Base-by-base conservation (phyloP, 2,888 invertebrate species). In the Neelides folsomi region DNA sequence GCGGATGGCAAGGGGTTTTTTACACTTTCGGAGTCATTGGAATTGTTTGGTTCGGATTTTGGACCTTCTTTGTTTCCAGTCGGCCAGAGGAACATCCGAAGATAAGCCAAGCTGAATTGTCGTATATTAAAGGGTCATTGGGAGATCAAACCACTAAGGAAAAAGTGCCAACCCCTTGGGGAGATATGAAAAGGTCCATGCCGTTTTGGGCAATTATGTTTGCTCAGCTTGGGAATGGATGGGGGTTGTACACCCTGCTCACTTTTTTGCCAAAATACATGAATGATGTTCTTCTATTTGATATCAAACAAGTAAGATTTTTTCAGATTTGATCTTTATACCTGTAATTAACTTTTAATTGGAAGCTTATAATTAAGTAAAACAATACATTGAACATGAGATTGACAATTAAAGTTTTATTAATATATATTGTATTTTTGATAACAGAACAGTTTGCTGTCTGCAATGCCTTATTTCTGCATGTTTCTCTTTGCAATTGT, bases 1-100 rank as follows among this genome's bases (percentile, higher is more conserved):
- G 80, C 10, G 89, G 89, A 1, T 90, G 90, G 90, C 87, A 88
- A 0, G 76, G 86, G 10, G 83, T 86, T 43, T 90, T 90, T 73
- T 90, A 89, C 68, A 71, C 87, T 51, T 86, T 88, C 66, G 89
- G 89, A 1, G 70, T 79, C 1, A 69, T 84, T 16, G 86, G 86
- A 1, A 76, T 86, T 5, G 55, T 89, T 9, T 92, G 92, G 92
- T 88, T 84, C 64, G 67, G 76, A 18, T 79, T 80, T 62, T 88
- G 87, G 87, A 72, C 81, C 67, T 74, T 78, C 49, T 71, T 86
- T 34, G 77, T 86, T 1, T 85, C 79, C 65, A 83, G 85, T 61
- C 76, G 79, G 7, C 87, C 87, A 0, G 77, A 78, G 6, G 71
- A 72, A 27, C 86, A 86, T 72, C 83, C 83, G 0, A 73, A 81